phyloP scores from a whole-genome alignment of 2,113 vertebrate genomes.

The Sakesphorus luctuosus region DNA sequence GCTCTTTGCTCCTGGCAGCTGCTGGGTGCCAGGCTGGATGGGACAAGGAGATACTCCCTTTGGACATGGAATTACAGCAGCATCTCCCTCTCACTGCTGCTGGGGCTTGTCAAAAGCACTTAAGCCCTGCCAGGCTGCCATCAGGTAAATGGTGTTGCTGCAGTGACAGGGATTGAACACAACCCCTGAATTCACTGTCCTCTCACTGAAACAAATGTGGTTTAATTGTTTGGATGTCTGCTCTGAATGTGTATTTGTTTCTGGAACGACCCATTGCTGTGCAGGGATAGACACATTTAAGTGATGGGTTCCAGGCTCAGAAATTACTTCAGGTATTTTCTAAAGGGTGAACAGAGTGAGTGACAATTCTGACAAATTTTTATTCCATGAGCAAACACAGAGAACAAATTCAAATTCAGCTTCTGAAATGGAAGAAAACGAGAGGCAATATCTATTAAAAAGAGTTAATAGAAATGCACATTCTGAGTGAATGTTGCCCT shows the following conservation, averaged over 20 bases:
- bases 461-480: not conserved
- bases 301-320: not conserved
- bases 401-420: not conserved
- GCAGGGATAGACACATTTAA: rapidly evolving
- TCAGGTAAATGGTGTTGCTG: not conserved
- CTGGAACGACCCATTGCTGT: not conserved
- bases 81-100: not conserved
- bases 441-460: not conserved
- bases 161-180: not conserved
- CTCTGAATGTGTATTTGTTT: not conserved
- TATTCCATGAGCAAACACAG: not conserved
- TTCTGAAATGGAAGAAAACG: not conserved
- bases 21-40: not conserved
- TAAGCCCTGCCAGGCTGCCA: not conserved
- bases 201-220: not conserved
- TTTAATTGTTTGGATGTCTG: not conserved
- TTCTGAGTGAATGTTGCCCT: not conserved
- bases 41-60: not conserved
- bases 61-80: not conserved
- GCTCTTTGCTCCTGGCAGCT: not conserved
- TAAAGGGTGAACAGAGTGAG: not conserved
- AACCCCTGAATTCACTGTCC: not conserved
- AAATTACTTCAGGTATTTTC: not conserved
- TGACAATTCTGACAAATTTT: not conserved
- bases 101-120: not conserved